Base-by-base conservation (phyloP, 2,113 vertebrate species). In the Tupaia tana region DNA sequence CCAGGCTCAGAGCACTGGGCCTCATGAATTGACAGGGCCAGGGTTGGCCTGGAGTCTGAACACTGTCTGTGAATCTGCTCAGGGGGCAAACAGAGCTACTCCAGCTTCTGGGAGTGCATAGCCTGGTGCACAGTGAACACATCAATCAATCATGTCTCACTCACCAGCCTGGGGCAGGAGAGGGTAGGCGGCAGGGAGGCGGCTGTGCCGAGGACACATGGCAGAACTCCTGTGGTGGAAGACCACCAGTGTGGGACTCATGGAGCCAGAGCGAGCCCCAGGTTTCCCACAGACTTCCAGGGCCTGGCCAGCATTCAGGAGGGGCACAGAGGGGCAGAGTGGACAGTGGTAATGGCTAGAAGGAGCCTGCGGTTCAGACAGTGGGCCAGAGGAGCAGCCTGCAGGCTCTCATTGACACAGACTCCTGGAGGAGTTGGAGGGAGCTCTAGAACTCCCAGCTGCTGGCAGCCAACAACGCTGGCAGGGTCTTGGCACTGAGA, bases 181-280 rank as follows among this genome's bases (percentile, higher is more conserved):
- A 64, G 9, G 18, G 63, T 18, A 64, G 19, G 63, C 3, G 63
- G 63, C n/a, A n/a, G n/a, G n/a, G n/a, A n/a, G n/a, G n/a, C n/a
- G n/a, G n/a, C n/a, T n/a, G n/a, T n/a, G n/a, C n/a, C n/a, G 64
- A 16, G 24, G 4, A 31, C 24, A 3, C 6, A 16, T 59, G 24
- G 69, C 64, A 70, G 75, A 56, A 43, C 64, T 25, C n/a, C 71
- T 59, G 70, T 58, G 61, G 61, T 77, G 43, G n/a, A n/a, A 27
- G 61, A 75, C 9, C 13, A 0, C 14, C 29, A 19, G 6, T n/a
- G 24, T 5, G 1, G 7, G 9, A 16, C 31, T 8, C 16, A 22
- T 18, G 9, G 54, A 19, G 29, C 10, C n/a, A 61, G 63, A 43
- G 19, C 0, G 4, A n/a, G 1, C 20, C 18, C 27, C 74, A 71